Evolutionary conservation across 1,140 invertebrate genomes (phyloP).

Genomic region (Caenorhabditis briggsae): DNA sequence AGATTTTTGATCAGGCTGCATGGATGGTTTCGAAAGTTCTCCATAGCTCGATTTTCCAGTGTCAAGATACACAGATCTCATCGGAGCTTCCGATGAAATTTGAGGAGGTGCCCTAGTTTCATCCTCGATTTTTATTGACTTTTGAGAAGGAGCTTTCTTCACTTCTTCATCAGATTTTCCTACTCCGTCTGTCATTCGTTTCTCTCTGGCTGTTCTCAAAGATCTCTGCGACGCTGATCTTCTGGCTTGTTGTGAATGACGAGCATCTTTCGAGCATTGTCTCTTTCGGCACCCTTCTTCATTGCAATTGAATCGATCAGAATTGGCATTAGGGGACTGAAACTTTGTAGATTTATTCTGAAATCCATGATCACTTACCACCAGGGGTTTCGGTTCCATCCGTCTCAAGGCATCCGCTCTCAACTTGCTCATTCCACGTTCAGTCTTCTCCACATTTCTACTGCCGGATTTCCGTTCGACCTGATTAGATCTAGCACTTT

Average conservation of each 20-base stretch:
- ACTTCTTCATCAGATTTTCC: background rate
- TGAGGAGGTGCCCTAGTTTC: background rate
- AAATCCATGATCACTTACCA: constrained; percentile 7
- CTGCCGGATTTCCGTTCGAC: background rate
- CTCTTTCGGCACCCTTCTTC: constrained; percentile 20
- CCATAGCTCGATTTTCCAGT: constrained; percentile 20
- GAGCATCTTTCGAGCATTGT: constrained; percentile 23
- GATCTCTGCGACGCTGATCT: background rate
- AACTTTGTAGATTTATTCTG: background rate
- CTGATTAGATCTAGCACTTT: too few species aligned
- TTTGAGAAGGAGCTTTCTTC: background rate
- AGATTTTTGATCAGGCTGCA: background rate
- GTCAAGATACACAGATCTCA: background rate
- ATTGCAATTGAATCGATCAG: background rate
- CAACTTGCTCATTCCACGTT: constrained; percentile 28
- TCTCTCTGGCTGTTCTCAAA: background rate
- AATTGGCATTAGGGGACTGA: constrained; percentile 21
- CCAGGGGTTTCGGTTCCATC: constrained; percentile 4
- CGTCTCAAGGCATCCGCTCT: background rate
- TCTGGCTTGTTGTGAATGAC: background rate
- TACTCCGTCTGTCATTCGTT: background rate
- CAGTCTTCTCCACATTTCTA: background rate
- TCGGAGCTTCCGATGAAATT: too few species aligned
- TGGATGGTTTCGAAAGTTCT: background rate
- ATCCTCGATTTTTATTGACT: background rate